phyloP scores from a whole-genome alignment of 2,113 vertebrate genomes.

The human region DNA sequence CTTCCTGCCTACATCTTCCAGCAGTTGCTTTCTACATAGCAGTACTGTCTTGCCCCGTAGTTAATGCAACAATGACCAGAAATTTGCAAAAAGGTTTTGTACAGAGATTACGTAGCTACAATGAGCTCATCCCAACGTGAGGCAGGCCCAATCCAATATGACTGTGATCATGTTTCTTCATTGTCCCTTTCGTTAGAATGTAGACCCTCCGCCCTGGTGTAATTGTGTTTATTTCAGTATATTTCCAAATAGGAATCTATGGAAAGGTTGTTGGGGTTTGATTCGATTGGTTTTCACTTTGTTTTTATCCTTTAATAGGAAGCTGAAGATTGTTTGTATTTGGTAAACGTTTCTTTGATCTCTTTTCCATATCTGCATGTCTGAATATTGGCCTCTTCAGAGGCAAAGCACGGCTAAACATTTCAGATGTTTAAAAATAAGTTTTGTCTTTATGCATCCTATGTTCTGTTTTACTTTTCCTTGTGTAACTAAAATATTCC shows the following conservation, averaged over 20 bases:
- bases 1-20: background rate
- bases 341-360: background rate
- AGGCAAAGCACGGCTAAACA: background rate
- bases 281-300: background rate
- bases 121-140: background rate
- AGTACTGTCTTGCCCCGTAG: background rate
- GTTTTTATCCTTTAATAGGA: background rate
- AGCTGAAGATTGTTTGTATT: background rate
- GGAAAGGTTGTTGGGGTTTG: background rate
- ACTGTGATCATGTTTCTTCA: background rate
- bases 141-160: rapidly evolving
- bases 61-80: background rate
- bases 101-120: too few species aligned
- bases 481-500: background rate
- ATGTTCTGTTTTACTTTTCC: too few species aligned
- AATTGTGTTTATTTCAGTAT: background rate
- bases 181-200: background rate
- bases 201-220: background rate
- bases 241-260: background rate
- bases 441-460: rapidly evolving
- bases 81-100: background rate
- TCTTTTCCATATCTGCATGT: background rate
- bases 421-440: background rate
- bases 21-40: background rate
- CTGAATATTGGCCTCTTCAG: background rate